Conservation (phyloP, 2,113 vertebrate genomes). For the Pungitius pungitius region DNA sequence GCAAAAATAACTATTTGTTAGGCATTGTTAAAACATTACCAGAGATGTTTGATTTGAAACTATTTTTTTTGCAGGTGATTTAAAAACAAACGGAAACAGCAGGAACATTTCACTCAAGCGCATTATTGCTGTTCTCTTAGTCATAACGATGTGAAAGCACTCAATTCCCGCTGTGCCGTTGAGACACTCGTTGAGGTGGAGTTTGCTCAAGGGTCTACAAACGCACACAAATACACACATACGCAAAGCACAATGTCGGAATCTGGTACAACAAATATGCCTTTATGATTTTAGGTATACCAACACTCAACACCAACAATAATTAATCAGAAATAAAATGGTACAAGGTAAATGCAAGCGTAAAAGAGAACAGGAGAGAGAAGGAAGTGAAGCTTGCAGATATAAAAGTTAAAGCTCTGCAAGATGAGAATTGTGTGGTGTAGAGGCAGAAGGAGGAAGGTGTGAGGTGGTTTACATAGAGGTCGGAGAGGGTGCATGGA, state of each 20-base stretch:
- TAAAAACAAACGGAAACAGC: slow-evolving; percentile 42
- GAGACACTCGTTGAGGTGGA: slow-evolving; percentile 32
- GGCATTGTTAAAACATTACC: slow-evolving; percentile 48
- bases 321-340: not conserved
- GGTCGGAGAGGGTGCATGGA: not conserved
- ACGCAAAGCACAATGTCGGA: not conserved
- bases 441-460: not conserved
- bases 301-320: not conserved
- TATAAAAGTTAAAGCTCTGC: not conserved
- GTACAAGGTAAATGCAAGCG: not conserved
- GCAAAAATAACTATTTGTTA: slow-evolving; percentile 60
- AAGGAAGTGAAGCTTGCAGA: not conserved
- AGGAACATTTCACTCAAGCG: slow-evolving; percentile 43
- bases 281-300: not conserved
- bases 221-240: not conserved
- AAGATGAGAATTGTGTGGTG: not conserved
- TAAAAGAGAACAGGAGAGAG: not conserved
- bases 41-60: slow-evolving; percentile 38
- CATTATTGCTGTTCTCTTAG: slow-evolving; percentile 44
- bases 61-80: slow-evolving; percentile 20
- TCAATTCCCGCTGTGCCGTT: slow-evolving; percentile 5
- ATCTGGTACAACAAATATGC: not conserved
- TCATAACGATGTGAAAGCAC: slow-evolving; percentile 52
- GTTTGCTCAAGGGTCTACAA: not conserved
- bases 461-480: not conserved